Conservation (phyloP, 1,140 invertebrate species). For the Lordiphosa mommai region DNA sequence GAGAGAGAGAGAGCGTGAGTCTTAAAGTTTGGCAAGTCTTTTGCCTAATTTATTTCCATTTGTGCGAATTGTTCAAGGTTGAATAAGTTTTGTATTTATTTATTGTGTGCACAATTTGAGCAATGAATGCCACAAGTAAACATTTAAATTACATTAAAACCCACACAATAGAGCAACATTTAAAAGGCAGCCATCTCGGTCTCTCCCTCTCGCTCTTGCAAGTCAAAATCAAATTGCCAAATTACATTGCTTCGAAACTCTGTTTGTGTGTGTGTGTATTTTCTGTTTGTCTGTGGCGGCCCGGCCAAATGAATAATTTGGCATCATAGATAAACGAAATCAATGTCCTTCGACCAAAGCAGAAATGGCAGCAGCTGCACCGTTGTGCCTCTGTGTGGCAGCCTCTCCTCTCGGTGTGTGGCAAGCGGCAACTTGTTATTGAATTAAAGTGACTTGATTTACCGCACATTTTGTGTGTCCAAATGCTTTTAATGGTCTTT, state of each 20-base stretch:
- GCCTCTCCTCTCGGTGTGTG: neutral
- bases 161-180: conserved; percentile 1
- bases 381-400: neutral
- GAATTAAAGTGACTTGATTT: conserved; percentile 17
- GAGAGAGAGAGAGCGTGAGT: neutral
- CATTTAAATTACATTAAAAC: conserved; percentile 11
- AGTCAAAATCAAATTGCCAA: conserved; percentile 9
- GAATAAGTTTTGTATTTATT: conserved; percentile 17
- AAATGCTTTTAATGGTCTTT: conserved; percentile 8
- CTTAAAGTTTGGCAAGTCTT: neutral
- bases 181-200: neutral
- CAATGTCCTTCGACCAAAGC: conserved; percentile 7
- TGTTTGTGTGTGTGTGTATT: conserved; percentile 9
- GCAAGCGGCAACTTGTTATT: conserved; percentile 11
- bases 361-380: conserved; percentile 8
- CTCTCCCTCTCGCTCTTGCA: too few relatives aligned
- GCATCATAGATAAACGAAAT: conserved; percentile 6
- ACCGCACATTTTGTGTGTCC: conserved; percentile 3
- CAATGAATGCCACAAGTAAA: conserved; percentile 11
- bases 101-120: neutral
- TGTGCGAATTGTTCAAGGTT: conserved; percentile 10
- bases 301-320: conserved; percentile 12
- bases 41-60: conserved; percentile 5
- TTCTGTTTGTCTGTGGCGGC: neutral
- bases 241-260: conserved; percentile 3